phyloP scores from a whole-genome alignment of 2,797 vertebrate genomes.

The Tokudaia muenninki region DNA sequence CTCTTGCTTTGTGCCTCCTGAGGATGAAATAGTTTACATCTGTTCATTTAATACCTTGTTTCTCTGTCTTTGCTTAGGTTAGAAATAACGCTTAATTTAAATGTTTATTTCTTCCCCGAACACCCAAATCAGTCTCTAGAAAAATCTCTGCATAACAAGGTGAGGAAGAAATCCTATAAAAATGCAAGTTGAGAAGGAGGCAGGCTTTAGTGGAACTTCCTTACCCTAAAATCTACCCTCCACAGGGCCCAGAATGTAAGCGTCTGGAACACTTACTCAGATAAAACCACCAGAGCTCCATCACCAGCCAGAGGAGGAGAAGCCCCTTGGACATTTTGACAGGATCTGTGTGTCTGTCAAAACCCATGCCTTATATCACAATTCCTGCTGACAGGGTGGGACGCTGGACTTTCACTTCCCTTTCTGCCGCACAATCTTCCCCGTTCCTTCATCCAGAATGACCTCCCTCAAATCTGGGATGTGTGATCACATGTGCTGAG shows the following conservation, averaged over 20 bases:
- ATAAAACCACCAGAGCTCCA: slow-evolving; percentile 57
- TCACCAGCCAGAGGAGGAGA: slow-evolving; percentile 82
- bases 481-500: slow-evolving; percentile 47
- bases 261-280: slow-evolving; percentile 85
- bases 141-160: not conserved
- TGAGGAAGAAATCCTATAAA: not conserved
- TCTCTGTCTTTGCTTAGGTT: not conserved
- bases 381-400: slow-evolving; percentile 74
- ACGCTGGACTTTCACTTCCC: slow-evolving; percentile 71
- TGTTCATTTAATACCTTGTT: not conserved
- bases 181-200: not conserved
- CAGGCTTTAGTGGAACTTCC: not conserved
- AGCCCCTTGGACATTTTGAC: slow-evolving; percentile 82
- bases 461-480: not conserved
- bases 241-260: not conserved
- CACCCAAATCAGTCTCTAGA: not conserved
- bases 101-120: not conserved
- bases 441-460: slow-evolving; percentile 50
- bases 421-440: slow-evolving; percentile 63
- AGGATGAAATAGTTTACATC: not conserved
- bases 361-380: slow-evolving; percentile 72
- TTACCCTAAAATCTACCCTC: not conserved
- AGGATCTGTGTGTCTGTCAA: slow-evolving; percentile 52
- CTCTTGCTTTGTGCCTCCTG: not conserved
- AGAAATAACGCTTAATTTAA: not conserved